Evolutionary conservation across 2,113 vertebrate species (phyloP).

Genomic region (Oxyura jamaicensis): DNA sequence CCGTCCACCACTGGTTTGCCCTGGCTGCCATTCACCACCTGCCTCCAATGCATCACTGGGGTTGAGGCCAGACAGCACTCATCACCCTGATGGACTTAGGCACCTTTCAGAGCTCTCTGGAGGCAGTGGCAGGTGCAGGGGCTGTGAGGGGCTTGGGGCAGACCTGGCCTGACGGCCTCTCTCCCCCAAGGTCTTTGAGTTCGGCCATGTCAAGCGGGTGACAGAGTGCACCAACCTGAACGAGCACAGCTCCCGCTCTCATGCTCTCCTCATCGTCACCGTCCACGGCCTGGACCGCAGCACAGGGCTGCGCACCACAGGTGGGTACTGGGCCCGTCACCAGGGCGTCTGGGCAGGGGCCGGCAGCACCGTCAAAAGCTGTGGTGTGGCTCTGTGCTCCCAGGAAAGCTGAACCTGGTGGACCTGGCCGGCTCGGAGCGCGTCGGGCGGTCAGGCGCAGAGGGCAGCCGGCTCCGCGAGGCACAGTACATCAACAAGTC

Average conservation of each 20-base stretch:
- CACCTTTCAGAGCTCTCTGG: background rate
- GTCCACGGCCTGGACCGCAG: conserved; percentile 86
- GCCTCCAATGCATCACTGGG: background rate
- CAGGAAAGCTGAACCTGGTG: conserved; percentile 95
- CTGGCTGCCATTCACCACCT: background rate
- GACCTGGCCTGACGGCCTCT: background rate
- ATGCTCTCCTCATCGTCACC: conserved; percentile 91
- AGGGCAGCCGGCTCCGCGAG: conserved; percentile 91
- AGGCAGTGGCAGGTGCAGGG: background rate
- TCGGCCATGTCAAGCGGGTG: conserved; percentile 88
- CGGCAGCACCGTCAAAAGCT: accelerated
- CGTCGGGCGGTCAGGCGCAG: conserved; percentile 90
- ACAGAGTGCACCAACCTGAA: conserved; percentile 95
- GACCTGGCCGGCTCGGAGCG: conserved; percentile 95
- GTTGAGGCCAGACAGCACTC: background rate
- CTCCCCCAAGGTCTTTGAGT: conserved; percentile 87
- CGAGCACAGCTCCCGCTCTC: conserved; percentile 94
- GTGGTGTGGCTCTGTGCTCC: background rate
- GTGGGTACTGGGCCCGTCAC: conserved; percentile 57
- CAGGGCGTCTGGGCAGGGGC: accelerated
- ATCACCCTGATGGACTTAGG: background rate
- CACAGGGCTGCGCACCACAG: conserved; percentile 87
- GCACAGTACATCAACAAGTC: conserved; percentile 98
- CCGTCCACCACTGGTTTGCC: background rate
- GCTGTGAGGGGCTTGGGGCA: background rate